Evolutionary conservation across 2,797 vertebrate species (phyloP).

Genomic region (Scolopax rusticola): DNA sequence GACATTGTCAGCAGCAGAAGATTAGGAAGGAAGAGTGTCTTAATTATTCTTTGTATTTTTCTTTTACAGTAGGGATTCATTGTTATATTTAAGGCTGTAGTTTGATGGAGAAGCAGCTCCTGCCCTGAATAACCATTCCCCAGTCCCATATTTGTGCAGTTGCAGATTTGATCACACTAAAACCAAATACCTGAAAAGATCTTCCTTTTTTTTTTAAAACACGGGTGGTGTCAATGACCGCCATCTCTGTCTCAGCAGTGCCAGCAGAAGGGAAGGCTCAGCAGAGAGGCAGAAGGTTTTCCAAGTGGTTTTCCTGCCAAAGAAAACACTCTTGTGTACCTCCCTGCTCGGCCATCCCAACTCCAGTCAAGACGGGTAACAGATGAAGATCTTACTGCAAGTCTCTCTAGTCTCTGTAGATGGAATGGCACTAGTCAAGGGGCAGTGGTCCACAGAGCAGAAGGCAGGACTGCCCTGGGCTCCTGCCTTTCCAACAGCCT

Average conservation of each 20-base stretch:
- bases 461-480: neutral
- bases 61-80: neutral
- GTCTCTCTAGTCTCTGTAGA: neutral
- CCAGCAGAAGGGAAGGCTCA: neutral
- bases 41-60: neutral
- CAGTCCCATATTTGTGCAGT: neutral
- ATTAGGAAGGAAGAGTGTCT: neutral
- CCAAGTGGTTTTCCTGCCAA: neutral
- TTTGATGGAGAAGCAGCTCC: neutral
- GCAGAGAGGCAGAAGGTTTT: neutral
- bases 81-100: neutral
- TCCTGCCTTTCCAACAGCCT: neutral
- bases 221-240: rapidly evolving
- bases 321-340: neutral
- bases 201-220: neutral
- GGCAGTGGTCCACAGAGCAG: neutral
- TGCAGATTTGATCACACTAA: neutral
- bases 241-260: neutral
- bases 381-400: neutral
- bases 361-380: neutral
- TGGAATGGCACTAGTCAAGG: neutral
- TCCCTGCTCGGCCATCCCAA: neutral
- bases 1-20: neutral
- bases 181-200: neutral
- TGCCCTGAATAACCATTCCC: neutral